Base-by-base conservation (phyloP, 2,113 vertebrate species). In the Coryphaenoides rupestris region DNA sequence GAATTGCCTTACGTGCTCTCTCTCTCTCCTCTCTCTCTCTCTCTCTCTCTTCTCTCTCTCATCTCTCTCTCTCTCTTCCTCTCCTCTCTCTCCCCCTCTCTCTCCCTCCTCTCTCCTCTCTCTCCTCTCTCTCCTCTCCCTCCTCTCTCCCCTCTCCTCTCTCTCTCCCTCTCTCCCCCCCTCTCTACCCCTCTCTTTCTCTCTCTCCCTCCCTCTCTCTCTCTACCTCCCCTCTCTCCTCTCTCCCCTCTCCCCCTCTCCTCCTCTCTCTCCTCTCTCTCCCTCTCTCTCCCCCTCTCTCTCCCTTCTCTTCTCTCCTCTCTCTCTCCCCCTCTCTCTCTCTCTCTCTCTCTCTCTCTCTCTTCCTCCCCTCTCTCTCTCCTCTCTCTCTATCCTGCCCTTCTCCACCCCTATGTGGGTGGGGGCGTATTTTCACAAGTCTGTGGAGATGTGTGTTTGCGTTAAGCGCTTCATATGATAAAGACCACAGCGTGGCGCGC, bases 1-100 rank as follows among this genome's bases (percentile, higher is more conserved):
- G 87, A 87, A 86, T n/a, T 72, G 84, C 83, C 72, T 88, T 77
- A 81, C 74, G 60, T 86, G 80, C 81, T 88, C 84, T 56, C 66
- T 68, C 59, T 75, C 66, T 62, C 75, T 62, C 54, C 26, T 49
- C 26, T 49, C 21, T 16, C 16, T 19, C 55, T 63, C 17, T 63
- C 23, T 61, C 19, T 47, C 40, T 60, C 54, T 53, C 62, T 56
- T 50, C 63, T 66, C 69, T 54, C 9, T 40, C 13, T 45, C 62
- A n/a, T 56, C 26, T 66, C 40, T 72, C 22, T 19, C 21, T 54
- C 19, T 54, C 19, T 21, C 19, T 21, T 19, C 21, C 52, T 54
- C n/a, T 21, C 7, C n/a, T 21, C 52, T 54, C 19, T 21, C 2
- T 19, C 52, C 6, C 52, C 3, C 49, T 19, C 49, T 52, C 49